Evolutionary conservation across 2,113 vertebrate genomes (phyloP).

Genomic region (Ivindomyrus marchei): DNA sequence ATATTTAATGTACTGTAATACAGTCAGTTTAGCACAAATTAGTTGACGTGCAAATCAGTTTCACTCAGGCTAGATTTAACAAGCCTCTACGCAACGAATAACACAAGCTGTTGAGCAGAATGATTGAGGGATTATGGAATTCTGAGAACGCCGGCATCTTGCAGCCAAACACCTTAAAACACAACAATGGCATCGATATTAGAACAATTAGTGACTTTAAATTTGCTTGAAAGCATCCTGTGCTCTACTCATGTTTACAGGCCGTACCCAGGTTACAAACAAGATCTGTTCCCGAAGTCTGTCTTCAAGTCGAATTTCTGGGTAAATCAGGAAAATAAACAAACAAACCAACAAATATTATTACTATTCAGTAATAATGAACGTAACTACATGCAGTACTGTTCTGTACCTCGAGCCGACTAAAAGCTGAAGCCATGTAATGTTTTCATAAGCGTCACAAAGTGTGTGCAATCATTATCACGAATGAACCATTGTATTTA

Average conservation of each 20-base stretch:
- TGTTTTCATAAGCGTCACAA: background rate
- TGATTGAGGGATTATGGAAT: background rate
- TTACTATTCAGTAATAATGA: background rate
- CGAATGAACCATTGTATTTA: background rate
- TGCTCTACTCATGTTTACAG: background rate
- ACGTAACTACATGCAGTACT: background rate
- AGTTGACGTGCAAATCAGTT: background rate
- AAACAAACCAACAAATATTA: background rate
- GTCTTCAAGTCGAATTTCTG: background rate
- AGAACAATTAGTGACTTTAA: background rate
- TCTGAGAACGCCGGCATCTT: background rate
- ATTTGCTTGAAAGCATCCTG: background rate
- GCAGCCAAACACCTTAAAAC: background rate
- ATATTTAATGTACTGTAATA: background rate
- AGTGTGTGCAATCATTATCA: background rate
- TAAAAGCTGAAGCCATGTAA: background rate
- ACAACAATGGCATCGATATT: background rate
- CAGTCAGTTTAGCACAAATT: background rate
- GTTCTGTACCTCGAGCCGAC: background rate
- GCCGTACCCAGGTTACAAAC: background rate
- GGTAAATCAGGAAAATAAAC: background rate
- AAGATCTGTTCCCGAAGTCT: background rate
- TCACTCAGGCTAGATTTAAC: background rate
- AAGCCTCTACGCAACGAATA: background rate
- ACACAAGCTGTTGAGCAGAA: background rate